Evolutionary conservation across 2,113 vertebrate genomes (phyloP).

Genomic region (Hylia prasina): DNA sequence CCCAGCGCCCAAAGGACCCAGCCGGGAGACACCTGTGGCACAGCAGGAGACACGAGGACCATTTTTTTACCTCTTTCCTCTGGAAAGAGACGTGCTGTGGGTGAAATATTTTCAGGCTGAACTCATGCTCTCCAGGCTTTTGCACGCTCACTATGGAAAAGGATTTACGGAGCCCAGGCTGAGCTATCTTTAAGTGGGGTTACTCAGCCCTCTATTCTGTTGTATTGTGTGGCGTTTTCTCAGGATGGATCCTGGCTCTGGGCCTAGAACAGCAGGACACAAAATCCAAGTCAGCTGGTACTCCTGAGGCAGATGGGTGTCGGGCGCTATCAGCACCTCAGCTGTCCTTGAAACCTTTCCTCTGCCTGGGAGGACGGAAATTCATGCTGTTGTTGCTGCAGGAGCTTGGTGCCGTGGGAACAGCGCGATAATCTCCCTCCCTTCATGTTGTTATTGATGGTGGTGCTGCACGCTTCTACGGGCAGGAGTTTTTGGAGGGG

Average conservation of each 20-base stretch:
- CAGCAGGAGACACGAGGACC: neutral
- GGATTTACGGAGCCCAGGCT: neutral
- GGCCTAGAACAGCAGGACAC: neutral
- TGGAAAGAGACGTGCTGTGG: neutral
- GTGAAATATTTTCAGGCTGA: neutral
- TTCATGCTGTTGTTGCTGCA: fast-evolving
- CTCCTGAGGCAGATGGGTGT: neutral
- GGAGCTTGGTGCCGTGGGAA: neutral
- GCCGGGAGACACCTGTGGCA: neutral
- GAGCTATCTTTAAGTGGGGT: neutral
- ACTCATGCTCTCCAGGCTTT: neutral
- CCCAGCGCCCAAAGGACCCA: neutral
- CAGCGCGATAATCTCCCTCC: fast-evolving
- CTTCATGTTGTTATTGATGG: neutral
- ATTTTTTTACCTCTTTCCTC: neutral
- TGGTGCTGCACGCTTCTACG: fast-evolving
- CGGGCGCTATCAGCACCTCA: neutral
- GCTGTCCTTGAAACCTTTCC: neutral
- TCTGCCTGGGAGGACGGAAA: neutral
- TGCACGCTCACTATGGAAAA: fast-evolving
- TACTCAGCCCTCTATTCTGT: neutral
- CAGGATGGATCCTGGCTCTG: neutral
- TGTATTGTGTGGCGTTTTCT: neutral
- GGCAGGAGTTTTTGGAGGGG: neutral
- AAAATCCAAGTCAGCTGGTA: neutral